These are phyloP conservation scores for Stenolophus ochropezus DNA, from an alignment of 2,888 invertebrate species.

Conservation along the genomic window DNA sequence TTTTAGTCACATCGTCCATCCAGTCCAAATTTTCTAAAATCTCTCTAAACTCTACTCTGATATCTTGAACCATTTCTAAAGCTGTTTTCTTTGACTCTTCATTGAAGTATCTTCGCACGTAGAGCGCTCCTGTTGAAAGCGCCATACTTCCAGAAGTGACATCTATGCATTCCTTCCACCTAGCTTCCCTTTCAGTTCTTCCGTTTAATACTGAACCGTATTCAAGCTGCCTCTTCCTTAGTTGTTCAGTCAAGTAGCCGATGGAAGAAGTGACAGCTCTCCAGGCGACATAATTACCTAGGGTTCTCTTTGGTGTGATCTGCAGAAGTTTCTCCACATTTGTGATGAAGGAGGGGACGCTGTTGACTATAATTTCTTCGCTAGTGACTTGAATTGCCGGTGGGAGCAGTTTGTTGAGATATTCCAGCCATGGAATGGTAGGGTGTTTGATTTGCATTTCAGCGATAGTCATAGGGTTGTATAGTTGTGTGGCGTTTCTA, in stretches of 20 bases:
- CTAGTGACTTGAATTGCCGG: conserved; percentile 77
- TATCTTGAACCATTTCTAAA: conserved; percentile 90
- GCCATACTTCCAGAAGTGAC: conserved; percentile 85
- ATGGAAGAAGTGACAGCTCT: conserved; percentile 88
- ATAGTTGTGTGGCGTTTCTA: conserved; percentile 91
- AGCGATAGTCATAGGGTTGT: conserved; percentile 91
- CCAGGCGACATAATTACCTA: conserved; percentile 96
- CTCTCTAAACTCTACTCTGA: conserved; percentile 87
- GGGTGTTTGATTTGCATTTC: conserved; percentile 86
- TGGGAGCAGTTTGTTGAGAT: conserved; percentile 87
- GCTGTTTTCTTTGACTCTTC: conserved; percentile 89
- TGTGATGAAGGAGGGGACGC: conserved; percentile 87
- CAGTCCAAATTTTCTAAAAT: conserved; percentile 88
- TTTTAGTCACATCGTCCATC: conserved; percentile 92
- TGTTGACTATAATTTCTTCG: conserved; percentile 88
- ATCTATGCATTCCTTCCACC: conserved; percentile 93
- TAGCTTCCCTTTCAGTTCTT: conserved; percentile 87
- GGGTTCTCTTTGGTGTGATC: conserved; percentile 77
- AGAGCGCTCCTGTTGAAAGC: conserved; percentile 85
- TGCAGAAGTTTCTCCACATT: conserved; percentile 80
- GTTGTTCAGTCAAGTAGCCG: conserved; percentile 85
- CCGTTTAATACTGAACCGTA: conserved; percentile 90
- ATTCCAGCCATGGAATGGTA: conserved; percentile 87
- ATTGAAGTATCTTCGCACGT: conserved; percentile 91
- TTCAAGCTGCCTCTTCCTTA: conserved; percentile 85